Evolutionary conservation across 2,113 vertebrate species (phyloP).

Genomic region (Tinamus guttatus): DNA sequence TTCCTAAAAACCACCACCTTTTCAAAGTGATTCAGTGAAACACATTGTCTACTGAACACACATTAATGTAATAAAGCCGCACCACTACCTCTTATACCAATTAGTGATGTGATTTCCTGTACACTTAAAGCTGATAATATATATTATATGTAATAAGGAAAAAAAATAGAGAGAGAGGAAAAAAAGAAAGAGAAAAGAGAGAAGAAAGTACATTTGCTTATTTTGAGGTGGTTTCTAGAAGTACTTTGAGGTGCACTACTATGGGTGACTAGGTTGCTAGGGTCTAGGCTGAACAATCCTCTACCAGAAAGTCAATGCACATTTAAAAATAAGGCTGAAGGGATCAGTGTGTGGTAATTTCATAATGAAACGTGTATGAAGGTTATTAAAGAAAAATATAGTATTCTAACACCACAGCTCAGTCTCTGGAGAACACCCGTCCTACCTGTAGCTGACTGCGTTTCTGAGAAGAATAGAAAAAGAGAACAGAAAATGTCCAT

Average conservation of each 20-base stretch:
- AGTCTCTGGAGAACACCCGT: not conserved
- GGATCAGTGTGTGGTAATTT: not conserved
- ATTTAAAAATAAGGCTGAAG: not conserved
- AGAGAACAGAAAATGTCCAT: not conserved
- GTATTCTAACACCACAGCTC: not conserved
- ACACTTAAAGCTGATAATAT: not conserved
- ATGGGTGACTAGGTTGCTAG: not conserved
- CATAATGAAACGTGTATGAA: not conserved
- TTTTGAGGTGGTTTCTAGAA: not conserved
- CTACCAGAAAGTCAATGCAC: not conserved
- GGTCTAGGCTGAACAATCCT: not conserved
- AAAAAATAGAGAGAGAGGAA: no score
- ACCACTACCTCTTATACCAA: not conserved
- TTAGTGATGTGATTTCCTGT: not conserved
- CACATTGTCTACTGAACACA: not conserved
- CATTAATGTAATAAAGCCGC: not conserved
- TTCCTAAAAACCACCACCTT: not conserved
- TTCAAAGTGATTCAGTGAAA: not conserved
- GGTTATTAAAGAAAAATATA: not conserved
- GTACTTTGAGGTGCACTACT: not conserved
- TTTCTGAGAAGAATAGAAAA: not conserved
- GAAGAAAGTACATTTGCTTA: fast-evolving
- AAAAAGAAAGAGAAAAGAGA: not conserved
- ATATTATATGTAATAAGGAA: not conserved
- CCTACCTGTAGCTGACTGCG: not conserved